Evolutionary conservation across 2,113 vertebrate genomes (phyloP), one percentile per base, ranked within the genome.

Genomic region (Stigmatopora nigra): DNA sequence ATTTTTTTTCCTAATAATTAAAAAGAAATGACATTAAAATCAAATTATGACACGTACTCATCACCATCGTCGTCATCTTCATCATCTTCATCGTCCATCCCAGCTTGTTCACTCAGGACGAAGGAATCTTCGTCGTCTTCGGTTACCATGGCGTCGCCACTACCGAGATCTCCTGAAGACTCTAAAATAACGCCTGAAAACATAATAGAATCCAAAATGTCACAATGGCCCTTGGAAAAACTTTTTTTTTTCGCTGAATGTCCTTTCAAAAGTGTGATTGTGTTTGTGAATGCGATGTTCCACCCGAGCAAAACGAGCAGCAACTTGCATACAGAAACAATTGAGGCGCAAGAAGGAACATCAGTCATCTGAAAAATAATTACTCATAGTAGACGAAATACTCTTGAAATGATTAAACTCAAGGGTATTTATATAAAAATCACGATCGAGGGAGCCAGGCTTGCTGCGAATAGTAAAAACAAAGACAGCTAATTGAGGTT

Each of bases 131-230:
- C 84, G 0, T 85, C 86, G 0, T 86, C 84, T 13, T 89, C 94
- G 1, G 87, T 84, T 88, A 94, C 91, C 58, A 92, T 88, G 6
- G 92, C 92, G 86, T 96, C 93, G 0, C 95, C 95, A 67, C 95
- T 98, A 60, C 94, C 93, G 67, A 93, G 92, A 88, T 98, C 95
- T 77, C 95, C 95, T 0, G 95, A 99, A 45, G 92, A 92, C 80
- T 99, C 95, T 82, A 92, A 63, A 72, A 93, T 92, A 0, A 90
- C 72, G 17, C 91, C 92, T 94, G 69, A 45, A 73, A 69, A 76
- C 5, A 38, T 46, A 58, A 4, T 31, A 57, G 1, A 17, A 65
- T 31, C 2, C n/a, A 65, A 19, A 45, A 52, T 12, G 3, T 61
- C 58, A 56, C 53, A 31, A 31, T 22, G 7, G 22, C 14, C 14